Evolutionary conservation across 1,140 invertebrate genomes (phyloP).

Genomic region (Adelges cooleyi): DNA sequence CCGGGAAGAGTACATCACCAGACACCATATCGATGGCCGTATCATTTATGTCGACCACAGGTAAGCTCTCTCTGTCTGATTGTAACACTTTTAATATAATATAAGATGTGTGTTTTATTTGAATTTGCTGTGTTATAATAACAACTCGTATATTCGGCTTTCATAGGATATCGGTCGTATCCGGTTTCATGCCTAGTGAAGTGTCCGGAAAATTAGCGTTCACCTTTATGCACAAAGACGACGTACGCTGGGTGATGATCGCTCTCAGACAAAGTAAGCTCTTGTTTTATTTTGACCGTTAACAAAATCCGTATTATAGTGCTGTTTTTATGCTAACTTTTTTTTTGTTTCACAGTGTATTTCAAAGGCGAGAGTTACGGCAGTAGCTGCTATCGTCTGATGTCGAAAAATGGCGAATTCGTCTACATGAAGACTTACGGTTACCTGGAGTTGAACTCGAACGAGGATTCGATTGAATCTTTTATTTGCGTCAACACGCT

Average conservation of each 20-base stretch:
- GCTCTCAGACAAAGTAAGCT: slow-evolving; percentile 71
- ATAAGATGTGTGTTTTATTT: too few species aligned
- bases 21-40: slow-evolving; percentile 68
- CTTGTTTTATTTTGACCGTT: not conserved
- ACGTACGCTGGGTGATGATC: slow-evolving; percentile 69
- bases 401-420: slow-evolving; percentile 62
- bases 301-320: not conserved
- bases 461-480: slow-evolving; percentile 57
- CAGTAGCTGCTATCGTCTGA: slow-evolving; percentile 66
- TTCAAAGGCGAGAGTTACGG: slow-evolving; percentile 41
- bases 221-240: slow-evolving; percentile 73
- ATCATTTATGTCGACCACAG: slow-evolving; percentile 73
- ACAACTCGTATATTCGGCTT: slow-evolving; percentile 29
- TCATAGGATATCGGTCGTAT: slow-evolving; percentile 60
- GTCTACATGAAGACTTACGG: slow-evolving; percentile 70
- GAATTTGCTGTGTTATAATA: not conserved
- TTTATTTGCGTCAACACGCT: slow-evolving; percentile 75
- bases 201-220: slow-evolving; percentile 69
- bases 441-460: slow-evolving; percentile 59
- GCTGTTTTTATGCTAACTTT: not conserved
- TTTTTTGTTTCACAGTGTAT: not conserved
- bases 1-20: slow-evolving; percentile 70
- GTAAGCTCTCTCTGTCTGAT: slow-evolving; percentile 33
- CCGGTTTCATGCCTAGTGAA: slow-evolving; percentile 73
- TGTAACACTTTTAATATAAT: too few species aligned